phyloP scores from a whole-genome alignment of 2,888 invertebrate species.

The Mesorhabditis belari region DNA sequence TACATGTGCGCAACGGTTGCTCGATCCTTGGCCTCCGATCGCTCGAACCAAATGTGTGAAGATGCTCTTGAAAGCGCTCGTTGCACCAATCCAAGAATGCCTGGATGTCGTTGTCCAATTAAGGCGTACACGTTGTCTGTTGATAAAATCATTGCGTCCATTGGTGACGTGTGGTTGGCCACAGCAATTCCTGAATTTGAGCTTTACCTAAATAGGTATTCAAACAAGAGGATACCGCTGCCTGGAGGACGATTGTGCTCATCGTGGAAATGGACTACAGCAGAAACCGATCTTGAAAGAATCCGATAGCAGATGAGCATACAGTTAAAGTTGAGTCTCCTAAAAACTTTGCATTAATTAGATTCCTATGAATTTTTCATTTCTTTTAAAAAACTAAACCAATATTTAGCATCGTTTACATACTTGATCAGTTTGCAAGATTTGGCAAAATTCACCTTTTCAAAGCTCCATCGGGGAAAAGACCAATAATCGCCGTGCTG shows the following conservation, averaged over 20 bases:
- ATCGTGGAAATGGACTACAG: slow-evolving; percentile 59
- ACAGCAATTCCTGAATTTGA: slow-evolving; percentile 72
- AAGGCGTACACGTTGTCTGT: slow-evolving; percentile 79
- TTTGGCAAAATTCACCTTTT: slow-evolving; percentile 24
- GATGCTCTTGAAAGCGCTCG: slow-evolving; percentile 84
- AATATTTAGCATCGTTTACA: background rate
- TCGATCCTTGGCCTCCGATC: slow-evolving; percentile 87
- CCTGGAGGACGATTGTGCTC: slow-evolving; percentile 26
- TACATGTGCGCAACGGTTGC: slow-evolving; percentile 78
- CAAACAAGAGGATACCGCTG: slow-evolving; percentile 12
- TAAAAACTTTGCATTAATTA: slow-evolving; percentile 5
- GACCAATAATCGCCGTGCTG: slow-evolving; percentile 65
- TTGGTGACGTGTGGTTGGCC: slow-evolving; percentile 89
- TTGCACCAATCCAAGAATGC: slow-evolving; percentile 72
- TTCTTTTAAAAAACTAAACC: background rate
- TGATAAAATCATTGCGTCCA: slow-evolving; percentile 79
- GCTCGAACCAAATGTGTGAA: slow-evolving; percentile 96
- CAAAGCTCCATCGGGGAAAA: slow-evolving; percentile 62
- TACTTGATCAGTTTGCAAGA: background rate
- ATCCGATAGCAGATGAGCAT: slow-evolving; percentile 74
- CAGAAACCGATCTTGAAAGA: slow-evolving; percentile 71
- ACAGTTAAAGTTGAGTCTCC: slow-evolving; percentile 58
- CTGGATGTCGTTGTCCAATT: slow-evolving; percentile 93
- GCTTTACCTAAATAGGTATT: background rate
- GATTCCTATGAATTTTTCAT: background rate